Evolutionary conservation across 1,140 invertebrate species (phyloP).

Genomic region (Lepidostoma basale): DNA sequence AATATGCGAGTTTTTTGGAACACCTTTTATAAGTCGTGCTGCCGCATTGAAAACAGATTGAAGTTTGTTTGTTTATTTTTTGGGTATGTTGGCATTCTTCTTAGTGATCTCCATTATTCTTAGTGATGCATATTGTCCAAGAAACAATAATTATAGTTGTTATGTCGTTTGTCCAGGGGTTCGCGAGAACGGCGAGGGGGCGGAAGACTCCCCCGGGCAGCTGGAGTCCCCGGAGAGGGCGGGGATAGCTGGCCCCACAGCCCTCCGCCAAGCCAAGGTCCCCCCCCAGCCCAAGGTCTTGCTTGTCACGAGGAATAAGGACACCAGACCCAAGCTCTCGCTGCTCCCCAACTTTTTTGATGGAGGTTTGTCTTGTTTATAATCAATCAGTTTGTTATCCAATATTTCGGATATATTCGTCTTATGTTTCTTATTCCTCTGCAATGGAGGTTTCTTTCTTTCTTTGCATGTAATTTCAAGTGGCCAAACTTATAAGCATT

Average conservation of each 20-base stretch:
- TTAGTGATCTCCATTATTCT: no score
- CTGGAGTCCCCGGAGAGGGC: constrained; percentile 18
- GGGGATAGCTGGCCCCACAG: no score
- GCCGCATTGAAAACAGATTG: no score
- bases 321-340: constrained; percentile 36
- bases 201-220: constrained; percentile 30
- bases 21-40: no score
- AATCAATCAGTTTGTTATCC: neutral
- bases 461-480: no score
- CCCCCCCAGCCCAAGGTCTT: constrained; percentile 8
- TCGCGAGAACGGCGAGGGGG: constrained; percentile 36
- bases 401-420: neutral
- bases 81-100: no score
- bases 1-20: no score
- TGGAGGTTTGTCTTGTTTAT: neutral
- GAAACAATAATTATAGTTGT: neutral
- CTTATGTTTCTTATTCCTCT: no score
- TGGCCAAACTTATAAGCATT: neutral
- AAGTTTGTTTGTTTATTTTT: no score
- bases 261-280: no score
- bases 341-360: constrained; percentile 37
- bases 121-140: no score
- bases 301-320: constrained; percentile 19
- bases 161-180: constrained; percentile 23
- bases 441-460: no score